These are phyloP conservation scores for Spilosoma lubricipeda DNA, from an alignment of 2,888 invertebrate species.

Conservation along the genomic window DNA sequence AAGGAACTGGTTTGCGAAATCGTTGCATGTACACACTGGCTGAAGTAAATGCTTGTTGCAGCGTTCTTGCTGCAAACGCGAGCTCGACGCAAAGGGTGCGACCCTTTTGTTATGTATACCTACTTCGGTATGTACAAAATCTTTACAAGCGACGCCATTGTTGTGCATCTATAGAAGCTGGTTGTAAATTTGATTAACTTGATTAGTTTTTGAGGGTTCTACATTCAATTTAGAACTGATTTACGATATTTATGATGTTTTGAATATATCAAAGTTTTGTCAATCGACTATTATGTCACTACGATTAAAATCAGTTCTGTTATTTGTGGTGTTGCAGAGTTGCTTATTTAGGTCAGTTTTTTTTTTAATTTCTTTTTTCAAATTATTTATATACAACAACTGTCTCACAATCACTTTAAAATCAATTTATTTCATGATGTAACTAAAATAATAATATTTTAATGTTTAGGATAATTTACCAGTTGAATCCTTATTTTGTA, in stretches of 20 bases:
- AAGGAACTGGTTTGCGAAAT: slow-evolving; percentile 45
- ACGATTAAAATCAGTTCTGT: not conserved
- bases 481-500: not conserved
- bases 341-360: too few relatives aligned
- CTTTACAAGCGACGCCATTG: slow-evolving; percentile 50
- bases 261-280: not conserved
- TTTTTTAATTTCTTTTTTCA: too few relatives aligned
- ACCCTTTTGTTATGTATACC: slow-evolving; percentile 63
- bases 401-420: too few relatives aligned
- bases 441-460: not conserved
- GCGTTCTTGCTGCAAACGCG: slow-evolving; percentile 68
- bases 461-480: too few relatives aligned
- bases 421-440: not conserved
- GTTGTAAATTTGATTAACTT: slow-evolving; percentile 28
- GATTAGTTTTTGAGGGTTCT: slow-evolving; percentile 19
- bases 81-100: slow-evolving; percentile 74
- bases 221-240: not conserved
- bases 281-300: not conserved
- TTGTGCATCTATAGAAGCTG: slow-evolving; percentile 41
- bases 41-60: slow-evolving; percentile 65
- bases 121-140: slow-evolving; percentile 42
- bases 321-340: too few relatives aligned
- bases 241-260: not conserved
- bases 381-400: too few relatives aligned
- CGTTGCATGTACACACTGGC: slow-evolving; percentile 43